Conservation (phyloP, 2,888 invertebrate genomes). For the Cosmopolites sordidus region DNA sequence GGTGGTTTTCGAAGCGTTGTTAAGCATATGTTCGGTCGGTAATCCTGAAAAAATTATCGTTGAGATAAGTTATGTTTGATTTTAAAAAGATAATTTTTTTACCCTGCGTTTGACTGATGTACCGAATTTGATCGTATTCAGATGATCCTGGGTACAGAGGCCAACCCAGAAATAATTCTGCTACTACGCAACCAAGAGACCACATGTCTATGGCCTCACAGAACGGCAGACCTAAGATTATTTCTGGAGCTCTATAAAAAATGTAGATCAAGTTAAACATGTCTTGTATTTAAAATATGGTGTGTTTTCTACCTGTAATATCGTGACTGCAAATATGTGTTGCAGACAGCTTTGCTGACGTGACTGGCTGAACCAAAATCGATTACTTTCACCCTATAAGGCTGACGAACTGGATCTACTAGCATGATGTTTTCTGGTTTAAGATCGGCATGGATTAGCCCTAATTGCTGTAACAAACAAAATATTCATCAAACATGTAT, state of each 20-base stretch:
- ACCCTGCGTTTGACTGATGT: constrained; percentile 71
- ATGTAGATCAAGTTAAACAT: not conserved
- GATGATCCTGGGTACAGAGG: constrained; percentile 98
- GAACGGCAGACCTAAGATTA: constrained; percentile 95
- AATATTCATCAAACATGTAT: no score
- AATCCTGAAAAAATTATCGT: constrained; percentile 73
- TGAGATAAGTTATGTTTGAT: not conserved
- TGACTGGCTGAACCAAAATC: constrained; percentile 99
- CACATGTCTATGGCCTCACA: constrained; percentile 99
- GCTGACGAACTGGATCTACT: constrained; percentile 96
- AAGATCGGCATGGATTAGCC: constrained; percentile 97
- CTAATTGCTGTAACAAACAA: constrained; percentile 83
- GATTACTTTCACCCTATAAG: constrained; percentile 98
- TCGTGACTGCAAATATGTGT: constrained; percentile 97
- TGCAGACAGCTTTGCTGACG: constrained; percentile 98
- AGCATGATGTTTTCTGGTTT: constrained; percentile 99
- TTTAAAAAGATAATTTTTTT: constrained; percentile 6
- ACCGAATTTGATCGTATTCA: constrained; percentile 97
- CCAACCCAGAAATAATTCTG: constrained; percentile 98
- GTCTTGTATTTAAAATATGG: not conserved
- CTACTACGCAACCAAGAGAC: constrained; percentile 99
- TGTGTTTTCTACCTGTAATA: constrained; percentile 70
- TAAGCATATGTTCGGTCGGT: constrained; percentile 97
- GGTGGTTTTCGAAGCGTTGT: constrained; percentile 94
- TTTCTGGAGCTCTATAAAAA: constrained; percentile 96